Conservation (phyloP, 2,888 invertebrate genomes). For the Urechis unicinctus region DNA sequence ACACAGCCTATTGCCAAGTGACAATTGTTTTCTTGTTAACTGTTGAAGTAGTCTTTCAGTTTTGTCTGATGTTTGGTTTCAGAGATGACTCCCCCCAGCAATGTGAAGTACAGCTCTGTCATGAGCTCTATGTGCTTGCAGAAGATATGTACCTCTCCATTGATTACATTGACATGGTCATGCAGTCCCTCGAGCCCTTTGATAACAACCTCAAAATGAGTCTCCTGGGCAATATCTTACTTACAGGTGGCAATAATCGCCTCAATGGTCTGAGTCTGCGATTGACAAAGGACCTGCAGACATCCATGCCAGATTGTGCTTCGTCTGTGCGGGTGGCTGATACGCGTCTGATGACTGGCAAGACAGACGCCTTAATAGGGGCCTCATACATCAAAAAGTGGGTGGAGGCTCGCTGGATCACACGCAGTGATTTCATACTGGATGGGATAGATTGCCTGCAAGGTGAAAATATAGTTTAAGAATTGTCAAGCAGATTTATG, state of each 20-base stretch:
- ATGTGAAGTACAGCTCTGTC: constrained; percentile 1
- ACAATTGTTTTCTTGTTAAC: no score
- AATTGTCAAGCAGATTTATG: no score
- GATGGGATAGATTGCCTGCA: no score
- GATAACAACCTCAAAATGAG: background rate
- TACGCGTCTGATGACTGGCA: constrained; percentile 11
- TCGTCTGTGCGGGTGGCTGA: constrained; percentile 5
- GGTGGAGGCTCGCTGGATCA: constrained; percentile 6
- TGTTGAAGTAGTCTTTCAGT: no score
- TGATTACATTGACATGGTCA: constrained; percentile 8
- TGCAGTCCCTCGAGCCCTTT: constrained; percentile 2
- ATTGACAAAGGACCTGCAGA: constrained; percentile 9
- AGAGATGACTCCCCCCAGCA: background rate
- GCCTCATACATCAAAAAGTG: constrained; percentile 13
- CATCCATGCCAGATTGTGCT: background rate
- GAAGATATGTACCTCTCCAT: constrained; percentile 15
- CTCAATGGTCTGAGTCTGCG: constrained; percentile 8
- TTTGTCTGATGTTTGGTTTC: background rate
- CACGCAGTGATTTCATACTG: constrained; percentile 9
- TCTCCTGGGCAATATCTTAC: constrained; percentile 12
- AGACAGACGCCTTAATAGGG: constrained; percentile 13
- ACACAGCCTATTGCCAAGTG: no score
- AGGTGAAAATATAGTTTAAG: no score
- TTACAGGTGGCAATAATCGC: constrained; percentile 14
- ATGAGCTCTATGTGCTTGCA: constrained; percentile 10